A percentile compares a stretch with the other conserved stretches of the same genome.
These are phyloP conservation scores for Carollia perspicillata DNA, from an alignment of 2,113 vertebrate genomes.

Conservation along the genomic window DNA sequence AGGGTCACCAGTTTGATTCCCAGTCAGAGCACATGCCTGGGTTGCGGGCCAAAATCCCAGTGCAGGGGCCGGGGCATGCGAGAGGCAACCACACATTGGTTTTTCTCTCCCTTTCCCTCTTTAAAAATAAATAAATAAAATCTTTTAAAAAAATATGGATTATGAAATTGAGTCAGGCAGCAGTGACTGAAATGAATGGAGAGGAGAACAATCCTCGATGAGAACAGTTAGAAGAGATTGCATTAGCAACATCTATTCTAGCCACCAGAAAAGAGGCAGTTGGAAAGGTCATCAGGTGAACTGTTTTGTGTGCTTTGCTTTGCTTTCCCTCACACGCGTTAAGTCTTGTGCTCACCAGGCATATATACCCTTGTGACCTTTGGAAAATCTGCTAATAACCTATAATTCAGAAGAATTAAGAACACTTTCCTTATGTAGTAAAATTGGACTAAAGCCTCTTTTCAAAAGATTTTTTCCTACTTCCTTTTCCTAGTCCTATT, in stretches of 20 bases:
- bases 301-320: background rate
- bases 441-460: background rate
- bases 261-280: background rate
- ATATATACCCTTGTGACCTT: background rate
- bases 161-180: background rate
- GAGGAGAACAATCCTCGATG: background rate
- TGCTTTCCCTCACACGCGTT: background rate
- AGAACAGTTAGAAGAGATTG: background rate
- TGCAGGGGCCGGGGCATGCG: fast-evolving
- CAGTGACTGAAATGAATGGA: background rate
- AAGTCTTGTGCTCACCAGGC: background rate
- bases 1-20: no score
- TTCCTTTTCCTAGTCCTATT: background rate
- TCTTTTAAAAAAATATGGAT: background rate
- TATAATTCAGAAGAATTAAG: background rate
- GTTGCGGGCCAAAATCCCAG: no score
- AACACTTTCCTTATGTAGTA: background rate
- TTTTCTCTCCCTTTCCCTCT: no score
- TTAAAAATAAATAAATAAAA: no score
- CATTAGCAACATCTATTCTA: background rate
- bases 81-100: no score
- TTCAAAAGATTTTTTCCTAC: background rate
- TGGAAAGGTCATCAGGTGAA: background rate
- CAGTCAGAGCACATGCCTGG: no score
- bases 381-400: background rate